A percentile compares a stretch with the other conserved stretches of the same genome.
phyloP scores from a whole-genome alignment of 1,140 invertebrate genomes.

The Heliconius hewitsoni region DNA sequence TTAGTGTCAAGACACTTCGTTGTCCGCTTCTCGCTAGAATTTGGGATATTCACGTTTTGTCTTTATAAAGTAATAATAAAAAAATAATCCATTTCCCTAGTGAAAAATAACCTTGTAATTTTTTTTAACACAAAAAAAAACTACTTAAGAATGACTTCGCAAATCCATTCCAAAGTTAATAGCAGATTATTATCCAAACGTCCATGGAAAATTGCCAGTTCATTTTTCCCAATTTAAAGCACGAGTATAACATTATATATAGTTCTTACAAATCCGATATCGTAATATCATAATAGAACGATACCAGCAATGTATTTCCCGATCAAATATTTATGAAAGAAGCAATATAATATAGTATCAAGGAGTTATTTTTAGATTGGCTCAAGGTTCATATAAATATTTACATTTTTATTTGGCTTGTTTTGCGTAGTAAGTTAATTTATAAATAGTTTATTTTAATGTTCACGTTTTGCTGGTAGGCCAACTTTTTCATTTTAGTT shows the following conservation, averaged over 20 bases:
- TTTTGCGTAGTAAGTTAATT: too few relatives aligned
- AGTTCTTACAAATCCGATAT: conserved; percentile 8
- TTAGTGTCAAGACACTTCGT: too few relatives aligned
- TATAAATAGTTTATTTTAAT: too few relatives aligned
- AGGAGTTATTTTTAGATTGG: not conserved
- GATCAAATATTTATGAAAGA: conserved; percentile 14
- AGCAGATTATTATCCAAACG: conserved; percentile 34
- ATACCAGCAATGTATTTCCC: not conserved
- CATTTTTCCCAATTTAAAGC: conserved; percentile 19
- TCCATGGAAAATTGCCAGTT: conserved; percentile 28
- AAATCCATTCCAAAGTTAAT: conserved; percentile 27
- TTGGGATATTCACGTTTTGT: too few relatives aligned
- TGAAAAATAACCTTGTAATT: too few relatives aligned
- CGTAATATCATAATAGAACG: conserved; percentile 12
- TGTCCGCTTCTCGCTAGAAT: too few relatives aligned
- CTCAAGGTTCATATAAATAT: not conserved
- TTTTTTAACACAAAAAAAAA: not conserved
- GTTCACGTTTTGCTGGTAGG: too few relatives aligned
- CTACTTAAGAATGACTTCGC: not conserved
- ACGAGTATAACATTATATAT: conserved; percentile 9
- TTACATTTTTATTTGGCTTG: not conserved
- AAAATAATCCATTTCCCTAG: too few relatives aligned
- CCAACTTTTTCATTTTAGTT: too few relatives aligned
- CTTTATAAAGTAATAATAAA: too few relatives aligned
- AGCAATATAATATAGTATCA: not conserved